Evolutionary conservation across 1,140 invertebrate genomes (phyloP), one percentile per base, ranked within the genome.

Genomic region (Temnothorax curvispinosus): DNA sequence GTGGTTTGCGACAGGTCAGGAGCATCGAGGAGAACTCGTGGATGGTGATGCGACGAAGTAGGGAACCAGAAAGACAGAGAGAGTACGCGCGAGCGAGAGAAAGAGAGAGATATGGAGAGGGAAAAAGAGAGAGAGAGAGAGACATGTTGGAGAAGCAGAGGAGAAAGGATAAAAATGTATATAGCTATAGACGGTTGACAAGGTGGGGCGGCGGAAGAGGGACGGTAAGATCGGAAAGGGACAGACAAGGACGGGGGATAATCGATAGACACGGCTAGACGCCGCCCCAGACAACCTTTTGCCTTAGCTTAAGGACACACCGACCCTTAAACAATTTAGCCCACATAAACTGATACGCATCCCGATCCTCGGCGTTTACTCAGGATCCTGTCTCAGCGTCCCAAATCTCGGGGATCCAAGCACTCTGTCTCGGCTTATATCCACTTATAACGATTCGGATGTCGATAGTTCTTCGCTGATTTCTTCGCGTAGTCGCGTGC

Each of bases 211-310:
- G 13, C 18, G 64, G 64, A 21, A 58, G 71, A 87, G 76, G 88
- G 89, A 71, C 50, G 81, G 85, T 78, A 85, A 93, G 92, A 93
- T 93, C 89, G 87, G 71, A 84, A 27, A 76, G 88, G 80, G 87
- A 87, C 80, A 86, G 89, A 94, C 91, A 88, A 93, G 92, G 95
- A 94, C 77, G 89, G 88, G 91, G 89, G 92, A 95, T 95, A 95
- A 95, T 95, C 95, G 94, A 95, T 95, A 95, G 94, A 95, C 92
- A 93, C 88, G 94, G 94, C 94, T 95, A 95, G 94, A 95, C 95
- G 94, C 93, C 93, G 95, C 94, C 94, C 94, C 94, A 95, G 94
- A 95, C 95, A 95, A 95, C 94, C 94, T 95, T 95, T 95, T 94
- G 93, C 93, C 92, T 93, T 92, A 91, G 91, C 92, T 93, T 93